Percentiles rank a stretch among this genome's conserved stretches.
Evolutionary conservation across 1,140 invertebrate species (phyloP).

Genomic region (Drosophila santomea): DNA sequence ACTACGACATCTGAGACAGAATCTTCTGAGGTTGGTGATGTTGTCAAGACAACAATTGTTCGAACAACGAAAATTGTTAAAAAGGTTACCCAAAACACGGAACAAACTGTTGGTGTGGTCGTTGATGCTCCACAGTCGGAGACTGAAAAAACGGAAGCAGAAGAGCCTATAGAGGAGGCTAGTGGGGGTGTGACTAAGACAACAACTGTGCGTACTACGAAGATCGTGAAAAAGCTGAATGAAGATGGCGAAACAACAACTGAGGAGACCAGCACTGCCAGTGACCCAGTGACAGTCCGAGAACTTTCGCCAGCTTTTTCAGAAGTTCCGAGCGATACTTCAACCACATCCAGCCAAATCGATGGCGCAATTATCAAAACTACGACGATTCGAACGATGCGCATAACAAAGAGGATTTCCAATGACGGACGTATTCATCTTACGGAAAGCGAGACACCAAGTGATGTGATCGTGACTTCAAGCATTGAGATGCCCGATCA

Average conservation of each 20-base stretch:
- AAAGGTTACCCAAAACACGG: conserved; percentile 71
- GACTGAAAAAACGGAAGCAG: not conserved
- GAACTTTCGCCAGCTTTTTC: conserved; percentile 65
- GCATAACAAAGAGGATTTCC: conserved; percentile 76
- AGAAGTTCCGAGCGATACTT: conserved; percentile 72
- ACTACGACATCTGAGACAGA: conserved; percentile 14
- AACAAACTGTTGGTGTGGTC: conserved; percentile 27
- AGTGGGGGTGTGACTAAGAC: conserved; percentile 75
- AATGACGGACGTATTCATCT: conserved; percentile 78
- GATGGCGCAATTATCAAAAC: conserved; percentile 83
- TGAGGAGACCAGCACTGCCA: conserved; percentile 62
- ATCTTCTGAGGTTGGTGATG: conserved; percentile 47
- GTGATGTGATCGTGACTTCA: conserved; percentile 75
- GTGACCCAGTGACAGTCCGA: conserved; percentile 66
- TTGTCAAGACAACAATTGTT: conserved; percentile 78
- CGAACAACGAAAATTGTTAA: conserved; percentile 80
- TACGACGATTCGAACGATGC: conserved; percentile 81
- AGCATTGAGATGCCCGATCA: conserved; percentile 82
- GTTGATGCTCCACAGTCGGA: conserved; percentile 9
- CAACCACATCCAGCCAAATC: conserved; percentile 76
- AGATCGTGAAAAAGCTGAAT: conserved; percentile 69
- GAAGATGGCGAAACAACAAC: conserved; percentile 71
- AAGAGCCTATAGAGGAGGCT: conserved; percentile 22
- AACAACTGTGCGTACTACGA: conserved; percentile 78
- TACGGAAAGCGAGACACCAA: conserved; percentile 70